phyloP scores from a whole-genome alignment of 2,113 vertebrate species.

The Planiliza haematocheilus region DNA sequence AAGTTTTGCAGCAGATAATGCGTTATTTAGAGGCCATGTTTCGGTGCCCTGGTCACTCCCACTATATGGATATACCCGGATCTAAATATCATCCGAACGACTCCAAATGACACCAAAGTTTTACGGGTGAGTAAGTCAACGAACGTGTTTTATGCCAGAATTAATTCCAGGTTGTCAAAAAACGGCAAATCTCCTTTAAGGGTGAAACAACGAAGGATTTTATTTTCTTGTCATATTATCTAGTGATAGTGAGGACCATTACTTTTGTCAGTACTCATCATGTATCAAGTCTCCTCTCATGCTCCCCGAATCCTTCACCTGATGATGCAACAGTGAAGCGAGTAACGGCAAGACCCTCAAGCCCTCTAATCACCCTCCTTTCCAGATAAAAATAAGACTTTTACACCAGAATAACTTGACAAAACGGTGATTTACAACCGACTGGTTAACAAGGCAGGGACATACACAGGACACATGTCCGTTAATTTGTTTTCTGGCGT shows the following conservation, averaged over 20 bases:
- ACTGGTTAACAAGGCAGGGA: background rate
- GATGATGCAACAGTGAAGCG: constrained; percentile 70
- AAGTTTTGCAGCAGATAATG: no score
- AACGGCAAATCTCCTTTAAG: no score
- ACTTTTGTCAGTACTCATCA: constrained; percentile 2
- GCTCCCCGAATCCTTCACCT: constrained; percentile 19
- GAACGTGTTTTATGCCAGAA: no score
- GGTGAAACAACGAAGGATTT: no score
- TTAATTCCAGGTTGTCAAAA: no score
- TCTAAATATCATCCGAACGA: no score
- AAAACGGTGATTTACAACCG: background rate
- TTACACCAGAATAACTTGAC: constrained; percentile 1
- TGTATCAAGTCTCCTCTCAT: constrained; percentile 3
- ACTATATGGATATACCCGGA: no score
- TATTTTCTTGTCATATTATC: background rate
- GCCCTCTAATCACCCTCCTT: constrained; percentile 8
- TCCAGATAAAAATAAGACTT: constrained; percentile 9
- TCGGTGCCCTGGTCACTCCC: no score
- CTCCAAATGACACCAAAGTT: no score
- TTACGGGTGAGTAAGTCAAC: no score
- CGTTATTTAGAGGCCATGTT: no score
- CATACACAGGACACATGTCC: background rate
- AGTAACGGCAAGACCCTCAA: constrained; percentile 51
- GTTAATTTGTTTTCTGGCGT: constrained; percentile 28
- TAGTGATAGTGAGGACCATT: background rate